phyloP scores from a whole-genome alignment of 2,797 vertebrate species.

The Borostomias antarcticus region DNA sequence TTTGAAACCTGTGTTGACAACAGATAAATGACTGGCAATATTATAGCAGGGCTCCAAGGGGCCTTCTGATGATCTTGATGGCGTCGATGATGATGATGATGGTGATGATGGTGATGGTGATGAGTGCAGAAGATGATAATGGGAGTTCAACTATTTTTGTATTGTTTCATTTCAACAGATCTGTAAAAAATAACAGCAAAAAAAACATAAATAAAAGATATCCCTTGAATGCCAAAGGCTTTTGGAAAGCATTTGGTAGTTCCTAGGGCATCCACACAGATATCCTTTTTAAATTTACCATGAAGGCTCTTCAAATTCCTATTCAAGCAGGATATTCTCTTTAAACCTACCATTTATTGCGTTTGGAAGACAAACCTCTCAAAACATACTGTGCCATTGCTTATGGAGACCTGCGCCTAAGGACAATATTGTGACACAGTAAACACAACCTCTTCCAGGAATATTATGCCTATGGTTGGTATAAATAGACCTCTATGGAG shows the following conservation, averaged over 20 bases:
- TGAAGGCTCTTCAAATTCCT: conserved; percentile 93
- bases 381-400: conserved; percentile 65
- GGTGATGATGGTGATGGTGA: conserved; percentile 69
- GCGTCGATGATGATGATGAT: conserved; percentile 78
- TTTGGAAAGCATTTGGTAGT: conserved; percentile 93
- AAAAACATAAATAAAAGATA: neutral
- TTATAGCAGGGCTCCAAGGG: conserved; percentile 85
- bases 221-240: conserved; percentile 85
- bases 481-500: conserved; percentile 26
- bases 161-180: conserved; percentile 87
- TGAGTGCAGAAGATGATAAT: conserved; percentile 64
- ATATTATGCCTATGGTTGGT: conserved; percentile 27
- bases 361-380: conserved; percentile 74
- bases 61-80: conserved; percentile 77
- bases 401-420: conserved; percentile 49
- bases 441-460: conserved; percentile 29
- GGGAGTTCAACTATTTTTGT: conserved; percentile 87
- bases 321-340: conserved; percentile 90
- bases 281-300: conserved; percentile 85
- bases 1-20: conserved; percentile 97
- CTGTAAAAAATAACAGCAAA: conserved; percentile 56
- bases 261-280: conserved; percentile 91
- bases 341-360: conserved; percentile 80
- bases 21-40: conserved; percentile 92
- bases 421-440: conserved; percentile 40